Evolutionary conservation across 2,113 vertebrate genomes (phyloP).

Genomic region (Lepidothrix coronata): DNA sequence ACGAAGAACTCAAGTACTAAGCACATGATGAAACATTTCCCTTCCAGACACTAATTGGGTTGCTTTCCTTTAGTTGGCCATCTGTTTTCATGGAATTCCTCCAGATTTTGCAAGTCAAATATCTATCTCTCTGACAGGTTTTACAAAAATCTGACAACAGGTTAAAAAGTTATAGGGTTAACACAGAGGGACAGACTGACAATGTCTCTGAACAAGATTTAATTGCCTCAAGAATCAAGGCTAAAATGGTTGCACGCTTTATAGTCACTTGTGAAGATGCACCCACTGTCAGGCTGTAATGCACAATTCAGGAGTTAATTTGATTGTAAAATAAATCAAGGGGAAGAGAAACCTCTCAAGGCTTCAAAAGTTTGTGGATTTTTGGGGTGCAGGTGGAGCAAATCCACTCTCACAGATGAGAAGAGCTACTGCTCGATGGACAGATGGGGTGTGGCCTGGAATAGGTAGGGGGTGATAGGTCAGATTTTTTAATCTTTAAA

Average conservation of each 20-base stretch:
- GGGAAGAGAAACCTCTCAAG: not conserved
- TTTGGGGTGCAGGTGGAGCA: not conserved
- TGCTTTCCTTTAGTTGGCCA: constrained; percentile 26
- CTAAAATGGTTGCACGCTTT: not conserved
- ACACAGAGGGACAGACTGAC: not conserved
- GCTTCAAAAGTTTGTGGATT: not conserved
- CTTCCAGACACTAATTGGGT: not conserved
- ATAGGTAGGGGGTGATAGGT: not conserved
- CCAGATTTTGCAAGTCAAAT: not conserved
- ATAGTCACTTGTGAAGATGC: not conserved
- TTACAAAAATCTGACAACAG: not conserved
- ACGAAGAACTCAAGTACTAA: not conserved
- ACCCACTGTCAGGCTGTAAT: not conserved
- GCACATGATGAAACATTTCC: not conserved
- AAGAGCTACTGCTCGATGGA: not conserved
- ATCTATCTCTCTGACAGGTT: not conserved
- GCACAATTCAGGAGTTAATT: not conserved
- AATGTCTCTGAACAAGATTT: not conserved
- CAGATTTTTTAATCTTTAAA: not conserved
- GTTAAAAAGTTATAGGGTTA: not conserved
- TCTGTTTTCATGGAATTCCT: constrained; percentile 5
- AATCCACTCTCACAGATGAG: not conserved
- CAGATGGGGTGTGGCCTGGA: not conserved
- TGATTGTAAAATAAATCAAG: not conserved
- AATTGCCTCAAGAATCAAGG: not conserved